Evolutionary conservation across 2,113 vertebrate genomes (phyloP), one percentile per base, ranked within the genome.

Genomic region (Pycnonotus jocosus): DNA sequence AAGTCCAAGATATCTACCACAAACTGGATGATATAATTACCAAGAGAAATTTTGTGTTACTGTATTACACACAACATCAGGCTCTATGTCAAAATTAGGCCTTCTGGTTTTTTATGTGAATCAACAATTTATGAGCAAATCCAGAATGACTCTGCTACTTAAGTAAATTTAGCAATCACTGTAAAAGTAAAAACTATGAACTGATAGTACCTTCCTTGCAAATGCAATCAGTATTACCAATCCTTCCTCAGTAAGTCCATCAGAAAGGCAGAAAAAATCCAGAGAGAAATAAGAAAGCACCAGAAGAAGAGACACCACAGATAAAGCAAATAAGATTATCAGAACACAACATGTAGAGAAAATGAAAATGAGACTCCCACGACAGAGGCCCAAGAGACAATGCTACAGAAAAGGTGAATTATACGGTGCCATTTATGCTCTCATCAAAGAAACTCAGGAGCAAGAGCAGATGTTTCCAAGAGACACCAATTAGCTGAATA

Each of bases 391-490:
- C 51, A 81, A 79, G 62, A 92, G 82, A 93, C 62, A 82, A 50
- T 18, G 15, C 17, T 72, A 61, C 54, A 82, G 62, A 82, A 92
- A 86, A 94, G 50, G 70, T 92, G 68, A 90, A 88, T 86, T 82
- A 48, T 22, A 66, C 35, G 45, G 44, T 8, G 16, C 15, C 27
- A n/a, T 76, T 94, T 91, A 60, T 30, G 31, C 24, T 79, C 16
- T 93, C 40, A 72, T 72, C 92, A 85, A 81, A 92, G 83, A 72
- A 78, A 72, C 47, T 33, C 70, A 58, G 62, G 23, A 88, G 21
- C 44, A 82, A 76, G 44, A 92, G n/a, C 65, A 93, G 92, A 45
- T 84, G 65, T 91, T 89, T 92, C 61, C 37, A 92, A 78, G 58
- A 72, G 42, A 87, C 79, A 85, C 20, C 84, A 51, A 47, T 31